A percentile compares a stretch with the other conserved stretches of the same genome.
Conservation (phyloP, 1,140 invertebrate genomes). For the Carcinoscorpius rotundicauda region DNA sequence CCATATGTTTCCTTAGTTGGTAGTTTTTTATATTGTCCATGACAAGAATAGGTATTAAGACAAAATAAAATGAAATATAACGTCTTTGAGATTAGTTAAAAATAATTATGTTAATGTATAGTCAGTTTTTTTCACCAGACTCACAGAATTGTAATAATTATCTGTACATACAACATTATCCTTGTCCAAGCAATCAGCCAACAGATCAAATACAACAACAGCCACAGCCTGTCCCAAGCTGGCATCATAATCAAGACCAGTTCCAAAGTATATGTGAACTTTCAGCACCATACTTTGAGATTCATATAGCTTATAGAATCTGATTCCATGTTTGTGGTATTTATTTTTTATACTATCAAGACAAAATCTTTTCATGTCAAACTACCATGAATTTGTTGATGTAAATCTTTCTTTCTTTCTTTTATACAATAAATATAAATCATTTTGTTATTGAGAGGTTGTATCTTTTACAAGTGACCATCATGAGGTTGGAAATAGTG, state of each 20-base stretch:
- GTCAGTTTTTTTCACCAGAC: constrained; percentile 7
- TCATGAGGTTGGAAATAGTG: too few species aligned
- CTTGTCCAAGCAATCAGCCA: background rate
- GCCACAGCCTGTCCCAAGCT: too few species aligned
- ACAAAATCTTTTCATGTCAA: background rate
- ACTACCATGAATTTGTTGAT: background rate
- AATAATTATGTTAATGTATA: background rate
- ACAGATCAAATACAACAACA: too few species aligned
- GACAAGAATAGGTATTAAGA: too few species aligned
- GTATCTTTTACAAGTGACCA: too few species aligned
- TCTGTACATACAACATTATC: background rate
- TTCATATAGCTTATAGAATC: background rate
- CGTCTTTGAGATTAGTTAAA: constrained; percentile 1
- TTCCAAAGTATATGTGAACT: background rate
- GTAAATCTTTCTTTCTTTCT: too few species aligned
- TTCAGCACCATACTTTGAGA: background rate
- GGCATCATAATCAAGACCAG: background rate
- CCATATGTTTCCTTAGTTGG: too few species aligned
- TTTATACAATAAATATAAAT: too few species aligned
- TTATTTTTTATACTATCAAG: constrained; percentile 5
- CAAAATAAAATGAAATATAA: background rate
- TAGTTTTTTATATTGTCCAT: too few species aligned
- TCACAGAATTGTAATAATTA: background rate
- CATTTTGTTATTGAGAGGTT: too few species aligned
- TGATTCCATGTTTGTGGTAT: constrained; percentile 3